phyloP scores from a whole-genome alignment of 2,113 vertebrate genomes.

The Brachyistius frenatus region DNA sequence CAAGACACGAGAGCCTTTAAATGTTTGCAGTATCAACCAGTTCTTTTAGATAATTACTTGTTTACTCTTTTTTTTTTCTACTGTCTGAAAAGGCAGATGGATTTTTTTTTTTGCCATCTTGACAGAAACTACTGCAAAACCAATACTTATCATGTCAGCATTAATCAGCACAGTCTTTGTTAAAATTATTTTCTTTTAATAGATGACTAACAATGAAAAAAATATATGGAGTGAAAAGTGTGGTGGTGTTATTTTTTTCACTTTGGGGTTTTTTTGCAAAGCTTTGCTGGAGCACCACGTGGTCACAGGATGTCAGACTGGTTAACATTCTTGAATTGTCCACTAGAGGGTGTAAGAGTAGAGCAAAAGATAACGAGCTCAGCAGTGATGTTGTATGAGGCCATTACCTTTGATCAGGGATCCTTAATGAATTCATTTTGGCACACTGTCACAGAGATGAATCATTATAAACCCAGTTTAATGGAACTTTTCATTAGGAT shows the following conservation, averaged over 20 bases:
- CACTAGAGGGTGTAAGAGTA: constrained; percentile 80
- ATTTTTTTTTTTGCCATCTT: neutral
- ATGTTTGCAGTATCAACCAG: neutral
- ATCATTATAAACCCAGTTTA: constrained; percentile 43
- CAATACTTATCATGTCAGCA: neutral
- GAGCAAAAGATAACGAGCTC: constrained; percentile 59
- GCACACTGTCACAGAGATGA: constrained; percentile 40
- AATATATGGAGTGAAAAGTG: neutral
- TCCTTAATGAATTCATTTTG: constrained; percentile 47
- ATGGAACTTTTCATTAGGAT: constrained; percentile 28
- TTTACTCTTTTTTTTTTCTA: neutral
- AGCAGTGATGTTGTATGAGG: neutral
- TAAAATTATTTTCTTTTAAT: too few relatives aligned
- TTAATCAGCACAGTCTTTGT: neutral
- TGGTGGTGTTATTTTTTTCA: neutral
- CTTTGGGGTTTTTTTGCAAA: neutral
- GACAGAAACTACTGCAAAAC: neutral
- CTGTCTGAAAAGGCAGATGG: neutral
- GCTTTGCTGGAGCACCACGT: neutral
- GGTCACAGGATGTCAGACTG: neutral
- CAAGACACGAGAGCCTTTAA: neutral
- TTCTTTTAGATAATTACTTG: neutral
- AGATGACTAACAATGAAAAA: neutral
- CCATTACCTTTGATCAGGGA: constrained; percentile 37
- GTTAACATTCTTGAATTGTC: constrained; percentile 13